Conservation (phyloP, 2,888 invertebrate species). For the Chaitophorus viminalis region DNA sequence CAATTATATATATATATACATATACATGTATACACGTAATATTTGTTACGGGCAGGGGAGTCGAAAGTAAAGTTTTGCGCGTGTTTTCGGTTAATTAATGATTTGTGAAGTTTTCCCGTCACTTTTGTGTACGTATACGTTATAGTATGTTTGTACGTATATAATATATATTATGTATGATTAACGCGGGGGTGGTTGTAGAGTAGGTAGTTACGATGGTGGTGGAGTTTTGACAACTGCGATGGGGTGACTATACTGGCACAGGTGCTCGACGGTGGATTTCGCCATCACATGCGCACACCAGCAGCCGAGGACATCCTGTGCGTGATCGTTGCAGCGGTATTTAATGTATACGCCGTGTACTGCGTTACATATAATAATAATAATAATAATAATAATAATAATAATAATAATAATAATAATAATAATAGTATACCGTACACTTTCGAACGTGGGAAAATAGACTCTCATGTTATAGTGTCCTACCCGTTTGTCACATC, state of each 20-base stretch:
- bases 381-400: too few relatives aligned
- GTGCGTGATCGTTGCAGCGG: conserved; percentile 25
- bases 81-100: conserved; percentile 43
- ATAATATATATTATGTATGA: too few relatives aligned
- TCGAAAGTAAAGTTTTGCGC: not conserved
- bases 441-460: conserved; percentile 30
- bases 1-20: too few relatives aligned
- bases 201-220: not conserved
- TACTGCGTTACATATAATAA: too few relatives aligned
- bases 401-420: too few relatives aligned
- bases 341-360: not conserved
- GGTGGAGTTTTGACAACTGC: not conserved
- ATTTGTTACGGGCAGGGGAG: not conserved
- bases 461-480: not conserved
- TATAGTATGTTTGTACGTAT: too few relatives aligned
- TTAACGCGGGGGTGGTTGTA: too few relatives aligned
- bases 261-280: conserved; percentile 26
- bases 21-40: too few relatives aligned
- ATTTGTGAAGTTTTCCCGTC: conserved; percentile 8
- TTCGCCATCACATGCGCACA: not conserved
- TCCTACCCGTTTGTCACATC: conserved; percentile 19
- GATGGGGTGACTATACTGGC: conserved; percentile 18
- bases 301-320: conserved; percentile 3
- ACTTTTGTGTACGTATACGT: too few relatives aligned
- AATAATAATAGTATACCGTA: not conserved